A percentile compares a stretch with the other conserved stretches of the same genome.
Evolutionary conservation across 1,140 invertebrate species (phyloP).

Genomic region (Drosophila melanogaster): DNA sequence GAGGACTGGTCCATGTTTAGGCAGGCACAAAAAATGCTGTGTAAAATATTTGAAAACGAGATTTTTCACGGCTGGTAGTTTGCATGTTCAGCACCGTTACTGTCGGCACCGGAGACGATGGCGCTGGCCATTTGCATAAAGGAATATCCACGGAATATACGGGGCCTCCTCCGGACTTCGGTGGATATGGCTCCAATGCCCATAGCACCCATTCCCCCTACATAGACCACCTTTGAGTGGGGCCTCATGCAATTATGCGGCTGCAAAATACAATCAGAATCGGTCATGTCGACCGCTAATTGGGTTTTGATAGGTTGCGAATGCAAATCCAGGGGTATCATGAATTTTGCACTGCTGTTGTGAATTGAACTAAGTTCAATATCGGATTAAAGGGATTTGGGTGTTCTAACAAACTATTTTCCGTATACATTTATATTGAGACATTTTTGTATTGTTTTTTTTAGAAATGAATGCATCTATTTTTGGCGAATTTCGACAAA

Average conservation of each 20-base stretch:
- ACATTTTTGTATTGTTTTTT: too few species aligned
- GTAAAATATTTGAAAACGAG: conserved; percentile 82
- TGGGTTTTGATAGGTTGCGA: conserved; percentile 18
- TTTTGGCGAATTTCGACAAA: too few species aligned
- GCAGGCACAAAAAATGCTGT: conserved; percentile 76
- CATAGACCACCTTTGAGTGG: neutral
- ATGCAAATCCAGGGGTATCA: conserved; percentile 2
- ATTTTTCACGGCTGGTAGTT: conserved; percentile 83
- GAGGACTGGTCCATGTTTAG: conserved; percentile 47
- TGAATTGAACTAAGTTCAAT: too few species aligned
- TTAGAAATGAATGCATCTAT: too few species aligned
- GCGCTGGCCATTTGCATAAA: conserved; percentile 66
- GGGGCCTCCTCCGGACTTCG: neutral
- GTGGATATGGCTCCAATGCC: neutral
- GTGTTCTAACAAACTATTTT: neutral
- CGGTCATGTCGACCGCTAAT: conserved; percentile 16
- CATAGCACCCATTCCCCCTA: neutral
- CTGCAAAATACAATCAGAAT: conserved; percentile 38
- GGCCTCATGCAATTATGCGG: conserved; percentile 36
- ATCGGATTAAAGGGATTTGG: neutral
- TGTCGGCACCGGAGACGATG: conserved; percentile 37
- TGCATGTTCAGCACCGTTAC: conserved; percentile 78
- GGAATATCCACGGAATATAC: conserved; percentile 41
- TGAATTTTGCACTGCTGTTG: neutral
- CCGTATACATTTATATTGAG: too few species aligned